Evolutionary conservation across 2,888 invertebrate species (phyloP), one percentile per base, ranked within the genome.

Genomic region (Ypsolopha sequella): DNA sequence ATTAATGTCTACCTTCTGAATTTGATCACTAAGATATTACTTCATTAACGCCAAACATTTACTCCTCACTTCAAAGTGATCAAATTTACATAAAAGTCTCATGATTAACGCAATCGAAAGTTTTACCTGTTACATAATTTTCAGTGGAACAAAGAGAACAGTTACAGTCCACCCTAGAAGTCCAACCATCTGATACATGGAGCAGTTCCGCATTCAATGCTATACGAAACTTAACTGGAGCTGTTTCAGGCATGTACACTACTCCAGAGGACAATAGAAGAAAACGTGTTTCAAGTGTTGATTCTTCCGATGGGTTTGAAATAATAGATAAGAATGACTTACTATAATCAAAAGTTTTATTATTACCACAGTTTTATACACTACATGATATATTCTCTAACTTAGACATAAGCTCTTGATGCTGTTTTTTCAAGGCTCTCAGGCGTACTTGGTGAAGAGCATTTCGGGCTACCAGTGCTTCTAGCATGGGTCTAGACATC

Each of bases 401-500:
- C 58, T 74, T 76, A 6, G 73, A 67, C 81, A 87, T 81, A 59
- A 87, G 66, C 58, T 80, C 73, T 61, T 80, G 81, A 59, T 86
- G 87, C 54, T 82, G 81, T 61, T 69, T 80, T 60, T 85, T 84
- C 55, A 87, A 65, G 53, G 85, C 80, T 62, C 73, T 75, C 52
- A 87, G 62, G 41, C 87, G 70, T 46, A 86, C 61, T 60, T 63
- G 70, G 57, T 81, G 80, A 7, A 85, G 63, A 53, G 68, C 66
- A 65, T 87, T 87, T 58, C 85, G 71, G 38, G 85, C 80, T 44
- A 82, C 80, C 54, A 87, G 73, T 39, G 77, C 79, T 62, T 87
- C 87, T 55, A 87, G 60, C 87, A 87, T 85, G 13, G 87, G 87
- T 54, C 85, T 71, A 13, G 87, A 87, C 74, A 85, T 80, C 87